Evolutionary conservation across 2,888 invertebrate genomes (phyloP).

Genomic region (Acrocyrtus sp.): DNA sequence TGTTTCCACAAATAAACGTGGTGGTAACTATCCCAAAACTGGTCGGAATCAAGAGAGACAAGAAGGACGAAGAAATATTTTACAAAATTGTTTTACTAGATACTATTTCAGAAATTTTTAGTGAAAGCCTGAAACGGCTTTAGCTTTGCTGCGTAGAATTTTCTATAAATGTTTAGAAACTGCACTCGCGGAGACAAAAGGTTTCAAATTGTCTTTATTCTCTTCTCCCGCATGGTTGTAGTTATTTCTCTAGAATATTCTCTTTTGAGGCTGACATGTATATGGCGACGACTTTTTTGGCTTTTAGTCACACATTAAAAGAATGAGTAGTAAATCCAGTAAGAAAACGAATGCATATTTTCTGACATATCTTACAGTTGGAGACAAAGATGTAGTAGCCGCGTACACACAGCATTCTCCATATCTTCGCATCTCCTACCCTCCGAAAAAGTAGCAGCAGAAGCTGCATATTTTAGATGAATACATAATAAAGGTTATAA

Average conservation of each 20-base stretch:
- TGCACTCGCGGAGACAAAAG: neutral
- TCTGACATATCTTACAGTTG: neutral
- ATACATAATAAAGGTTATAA: neutral
- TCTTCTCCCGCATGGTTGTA: neutral
- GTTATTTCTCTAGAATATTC: constrained; percentile 2
- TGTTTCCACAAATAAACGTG: constrained; percentile 50
- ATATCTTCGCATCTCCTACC: too few relatives aligned
- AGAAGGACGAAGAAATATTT: constrained; percentile 22
- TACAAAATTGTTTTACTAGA: constrained; percentile 46
- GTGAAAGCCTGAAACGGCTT: too few relatives aligned
- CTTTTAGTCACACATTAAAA: constrained; percentile 29
- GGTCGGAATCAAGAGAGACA: too few relatives aligned
- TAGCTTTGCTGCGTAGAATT: too few relatives aligned
- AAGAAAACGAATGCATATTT: constrained; percentile 23
- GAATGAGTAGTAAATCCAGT: constrained; percentile 29
- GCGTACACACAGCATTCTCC: too few relatives aligned
- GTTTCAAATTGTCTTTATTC: neutral
- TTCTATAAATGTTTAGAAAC: too few relatives aligned
- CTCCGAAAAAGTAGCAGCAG: too few relatives aligned
- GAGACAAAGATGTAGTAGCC: neutral
- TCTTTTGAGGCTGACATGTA: constrained; percentile 42
- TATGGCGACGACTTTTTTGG: constrained; percentile 39
- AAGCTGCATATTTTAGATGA: neutral
- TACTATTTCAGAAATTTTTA: too few relatives aligned
- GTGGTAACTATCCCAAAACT: constrained; percentile 37